A percentile compares a stretch with the other conserved stretches of the same genome.
phyloP scores from a whole-genome alignment of 2,888 invertebrate genomes.

The Rhagophthalmus giganteus region DNA sequence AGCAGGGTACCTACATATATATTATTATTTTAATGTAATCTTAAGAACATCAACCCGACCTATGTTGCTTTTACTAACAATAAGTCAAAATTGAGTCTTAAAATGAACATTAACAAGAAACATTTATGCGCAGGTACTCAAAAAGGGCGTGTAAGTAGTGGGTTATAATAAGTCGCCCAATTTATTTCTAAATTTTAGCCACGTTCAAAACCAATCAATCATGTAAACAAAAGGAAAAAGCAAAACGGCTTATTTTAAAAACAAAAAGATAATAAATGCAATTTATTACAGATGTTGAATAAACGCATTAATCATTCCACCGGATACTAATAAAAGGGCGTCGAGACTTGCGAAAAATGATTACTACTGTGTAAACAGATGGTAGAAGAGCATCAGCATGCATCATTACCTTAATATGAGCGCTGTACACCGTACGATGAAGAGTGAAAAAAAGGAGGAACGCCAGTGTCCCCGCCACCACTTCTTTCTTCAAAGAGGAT shows the following conservation, averaged over 20 bases:
- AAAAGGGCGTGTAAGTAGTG: slow-evolving; percentile 3
- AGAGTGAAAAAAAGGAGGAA: slow-evolving; percentile 17
- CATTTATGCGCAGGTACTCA: too few relatives aligned
- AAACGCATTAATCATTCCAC: slow-evolving; percentile 18
- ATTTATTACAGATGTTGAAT: slow-evolving; percentile 10
- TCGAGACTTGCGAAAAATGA: slow-evolving; percentile 3
- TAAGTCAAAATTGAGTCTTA: too few relatives aligned
- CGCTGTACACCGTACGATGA: slow-evolving; percentile 9
- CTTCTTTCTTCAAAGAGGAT: slow-evolving; percentile 18
- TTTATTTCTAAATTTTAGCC: slow-evolving; percentile 2
- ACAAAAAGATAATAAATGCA: slow-evolving; percentile 18
- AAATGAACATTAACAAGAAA: too few relatives aligned
- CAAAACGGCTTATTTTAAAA: slow-evolving; percentile 10
- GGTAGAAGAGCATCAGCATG: slow-evolving; percentile 13
- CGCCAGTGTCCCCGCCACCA: slow-evolving; percentile 6
- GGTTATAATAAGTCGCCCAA: slow-evolving; percentile 6
- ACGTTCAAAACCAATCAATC: slow-evolving; percentile 19
- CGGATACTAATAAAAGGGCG: slow-evolving; percentile 5
- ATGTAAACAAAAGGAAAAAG: slow-evolving; percentile 12
- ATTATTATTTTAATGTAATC: too few relatives aligned
- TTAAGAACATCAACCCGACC: too few relatives aligned
- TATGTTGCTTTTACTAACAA: too few relatives aligned
- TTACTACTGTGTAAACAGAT: slow-evolving; percentile 21
- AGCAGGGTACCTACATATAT: too few relatives aligned
- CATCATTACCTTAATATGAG: slow-evolving; percentile 32